These are phyloP conservation scores for Artemia sinica DNA, from an alignment of 2,888 invertebrate genomes.

Conservation along the genomic window DNA sequence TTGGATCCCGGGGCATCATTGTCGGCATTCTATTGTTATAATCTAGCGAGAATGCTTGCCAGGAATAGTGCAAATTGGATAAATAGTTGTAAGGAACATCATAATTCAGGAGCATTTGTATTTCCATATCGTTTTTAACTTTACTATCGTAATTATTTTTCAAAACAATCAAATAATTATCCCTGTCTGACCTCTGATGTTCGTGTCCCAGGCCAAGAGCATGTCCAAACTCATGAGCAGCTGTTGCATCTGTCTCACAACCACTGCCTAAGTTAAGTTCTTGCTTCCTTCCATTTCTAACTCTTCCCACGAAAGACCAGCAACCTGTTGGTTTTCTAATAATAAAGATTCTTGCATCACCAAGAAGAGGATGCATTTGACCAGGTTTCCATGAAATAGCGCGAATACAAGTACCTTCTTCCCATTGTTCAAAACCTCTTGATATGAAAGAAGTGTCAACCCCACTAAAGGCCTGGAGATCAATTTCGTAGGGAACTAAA, in stretches of 20 bases:
- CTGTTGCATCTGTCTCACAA: not conserved
- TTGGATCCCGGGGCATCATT: conserved; percentile 5
- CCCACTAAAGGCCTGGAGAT: not conserved
- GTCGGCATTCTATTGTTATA: conserved; percentile 1
- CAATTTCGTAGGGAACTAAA: not conserved
- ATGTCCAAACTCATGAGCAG: conserved; percentile 6
- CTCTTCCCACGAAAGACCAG: no score
- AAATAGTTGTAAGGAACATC: not conserved
- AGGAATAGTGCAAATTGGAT: not conserved
- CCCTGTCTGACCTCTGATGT: not conserved
- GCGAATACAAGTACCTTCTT: not conserved
- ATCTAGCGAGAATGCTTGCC: not conserved
- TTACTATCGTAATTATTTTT: not conserved
- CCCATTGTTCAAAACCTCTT: not conserved
- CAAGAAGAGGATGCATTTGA: no score
- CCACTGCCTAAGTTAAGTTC: not conserved
- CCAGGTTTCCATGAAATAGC: not conserved
- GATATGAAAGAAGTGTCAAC: not conserved
- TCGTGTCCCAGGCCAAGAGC: not conserved
- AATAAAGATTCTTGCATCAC: no score
- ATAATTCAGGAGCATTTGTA: not conserved
- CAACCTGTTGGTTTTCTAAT: no score
- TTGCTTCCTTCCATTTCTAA: not conserved
- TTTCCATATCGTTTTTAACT: not conserved
- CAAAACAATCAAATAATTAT: not conserved